These are phyloP conservation scores for Chanos chanos DNA, from an alignment of 2,797 vertebrate species.

Conservation along the genomic window DNA sequence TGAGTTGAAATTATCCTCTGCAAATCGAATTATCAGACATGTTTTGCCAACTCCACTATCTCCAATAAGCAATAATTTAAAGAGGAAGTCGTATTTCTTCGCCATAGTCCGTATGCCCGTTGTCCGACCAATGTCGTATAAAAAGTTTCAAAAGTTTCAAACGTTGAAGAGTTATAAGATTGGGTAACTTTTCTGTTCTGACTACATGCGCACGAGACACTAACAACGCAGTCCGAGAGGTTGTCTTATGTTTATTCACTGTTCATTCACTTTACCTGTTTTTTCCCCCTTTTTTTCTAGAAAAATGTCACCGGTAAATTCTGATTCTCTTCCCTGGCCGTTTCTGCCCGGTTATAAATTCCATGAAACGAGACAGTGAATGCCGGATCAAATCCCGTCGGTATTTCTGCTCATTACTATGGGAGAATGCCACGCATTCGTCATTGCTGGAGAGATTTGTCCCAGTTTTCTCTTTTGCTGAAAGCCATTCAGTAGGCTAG, in stretches of 20 bases:
- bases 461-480: slow-evolving; percentile 4
- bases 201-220: too few relatives aligned
- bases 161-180: too few relatives aligned
- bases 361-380: slow-evolving; percentile 24
- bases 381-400: not conserved
- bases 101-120: slow-evolving; percentile 82
- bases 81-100: slow-evolving; percentile 95
- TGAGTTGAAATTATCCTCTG: slow-evolving; percentile 91
- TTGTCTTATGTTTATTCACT: slow-evolving; percentile 6
- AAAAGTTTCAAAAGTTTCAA: too few relatives aligned
- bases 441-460: not conserved
- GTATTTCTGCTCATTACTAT: not conserved
- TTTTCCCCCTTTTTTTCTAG: slow-evolving; percentile 6
- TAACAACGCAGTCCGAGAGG: too few relatives aligned
- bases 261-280: slow-evolving; percentile 6
- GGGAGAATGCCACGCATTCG: slow-evolving; percentile 11
- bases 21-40: slow-evolving; percentile 91
- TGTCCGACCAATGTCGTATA: too few relatives aligned
- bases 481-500: slow-evolving; percentile 14
- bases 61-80: slow-evolving; percentile 90
- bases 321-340: slow-evolving; percentile 52
- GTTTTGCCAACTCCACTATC: slow-evolving; percentile 97
- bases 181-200: too few relatives aligned
- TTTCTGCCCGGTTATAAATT: slow-evolving; percentile 35
- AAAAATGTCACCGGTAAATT: slow-evolving; percentile 64